phyloP scores from a whole-genome alignment of 1,140 invertebrate species.

The Ylistrum balloti region DNA sequence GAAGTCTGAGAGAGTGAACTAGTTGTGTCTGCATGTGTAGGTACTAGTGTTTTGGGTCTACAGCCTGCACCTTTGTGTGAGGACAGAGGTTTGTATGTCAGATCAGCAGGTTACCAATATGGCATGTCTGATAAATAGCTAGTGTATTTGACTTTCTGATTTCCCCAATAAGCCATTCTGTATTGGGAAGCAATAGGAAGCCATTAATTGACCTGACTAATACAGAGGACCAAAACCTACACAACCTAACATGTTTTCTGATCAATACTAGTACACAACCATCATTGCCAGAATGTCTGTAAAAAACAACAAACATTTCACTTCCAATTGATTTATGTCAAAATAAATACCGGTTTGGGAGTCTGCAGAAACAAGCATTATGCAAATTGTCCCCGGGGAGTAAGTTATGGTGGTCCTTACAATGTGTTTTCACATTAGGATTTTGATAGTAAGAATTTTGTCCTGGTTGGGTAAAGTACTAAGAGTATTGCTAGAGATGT shows the following conservation, averaged over 20 bases:
- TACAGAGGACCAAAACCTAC: constrained; percentile 1
- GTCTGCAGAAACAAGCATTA: not conserved
- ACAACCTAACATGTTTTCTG: not conserved
- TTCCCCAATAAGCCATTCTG: constrained; percentile 24
- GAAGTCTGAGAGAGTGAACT: not conserved
- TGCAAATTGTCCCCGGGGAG: not conserved
- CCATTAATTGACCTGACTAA: not conserved
- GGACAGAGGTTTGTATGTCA: not conserved
- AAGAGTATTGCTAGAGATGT: too few relatives aligned
- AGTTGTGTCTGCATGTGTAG: not conserved
- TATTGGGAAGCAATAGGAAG: not conserved
- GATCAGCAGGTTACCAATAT: not conserved
- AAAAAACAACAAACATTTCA: constrained; percentile 19
- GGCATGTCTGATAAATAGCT: constrained; percentile 12
- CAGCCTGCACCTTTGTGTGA: not conserved
- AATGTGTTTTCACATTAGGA: too few relatives aligned
- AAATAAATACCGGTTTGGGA: not conserved
- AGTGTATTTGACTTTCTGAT: not conserved
- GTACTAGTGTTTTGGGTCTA: not conserved
- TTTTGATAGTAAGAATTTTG: too few relatives aligned
- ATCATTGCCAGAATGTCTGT: not conserved
- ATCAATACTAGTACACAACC: not conserved
- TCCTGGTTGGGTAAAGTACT: too few relatives aligned
- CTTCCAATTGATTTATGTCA: not conserved
- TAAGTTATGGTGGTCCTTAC: too few relatives aligned